phyloP scores from a whole-genome alignment of 2,888 invertebrate species.

The Megastigmus dorsalis region DNA sequence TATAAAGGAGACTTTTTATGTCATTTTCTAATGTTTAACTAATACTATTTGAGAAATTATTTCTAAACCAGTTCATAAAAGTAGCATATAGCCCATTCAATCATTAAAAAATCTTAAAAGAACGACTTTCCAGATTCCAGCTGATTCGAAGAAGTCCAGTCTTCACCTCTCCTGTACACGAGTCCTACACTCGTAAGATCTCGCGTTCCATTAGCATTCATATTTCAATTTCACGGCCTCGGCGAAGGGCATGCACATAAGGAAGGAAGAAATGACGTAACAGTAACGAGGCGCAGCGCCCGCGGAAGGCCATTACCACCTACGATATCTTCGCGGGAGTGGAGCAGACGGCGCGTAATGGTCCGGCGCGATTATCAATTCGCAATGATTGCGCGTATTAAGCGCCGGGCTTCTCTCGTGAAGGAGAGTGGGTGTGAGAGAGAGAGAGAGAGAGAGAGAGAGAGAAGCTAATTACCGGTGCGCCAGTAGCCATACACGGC shows the following conservation, averaged over 20 bases:
- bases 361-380: constrained; percentile 69
- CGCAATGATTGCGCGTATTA: constrained; percentile 71
- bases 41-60: no score
- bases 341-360: constrained; percentile 56
- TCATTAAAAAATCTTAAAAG: no score
- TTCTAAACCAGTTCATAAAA: no score
- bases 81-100: no score
- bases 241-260: constrained; percentile 26
- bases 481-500: background rate
- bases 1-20: no score
- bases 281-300: constrained; percentile 54
- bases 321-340: constrained; percentile 53
- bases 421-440: background rate
- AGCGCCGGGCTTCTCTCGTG: constrained; percentile 65
- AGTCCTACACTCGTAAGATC: no score
- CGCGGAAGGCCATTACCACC: constrained; percentile 63
- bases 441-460: background rate
- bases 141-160: no score
- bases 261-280: constrained; percentile 42
- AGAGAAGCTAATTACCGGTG: background rate
- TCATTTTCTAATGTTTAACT: no score
- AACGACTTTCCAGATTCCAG: no score
- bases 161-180: no score
- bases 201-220: constrained; percentile 67
- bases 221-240: constrained; percentile 65